Percentiles rank a stretch among this genome's conserved stretches.
These are phyloP conservation scores for Rhagonycha fulva DNA, from an alignment of 2,888 invertebrate species.

Conservation along the genomic window DNA sequence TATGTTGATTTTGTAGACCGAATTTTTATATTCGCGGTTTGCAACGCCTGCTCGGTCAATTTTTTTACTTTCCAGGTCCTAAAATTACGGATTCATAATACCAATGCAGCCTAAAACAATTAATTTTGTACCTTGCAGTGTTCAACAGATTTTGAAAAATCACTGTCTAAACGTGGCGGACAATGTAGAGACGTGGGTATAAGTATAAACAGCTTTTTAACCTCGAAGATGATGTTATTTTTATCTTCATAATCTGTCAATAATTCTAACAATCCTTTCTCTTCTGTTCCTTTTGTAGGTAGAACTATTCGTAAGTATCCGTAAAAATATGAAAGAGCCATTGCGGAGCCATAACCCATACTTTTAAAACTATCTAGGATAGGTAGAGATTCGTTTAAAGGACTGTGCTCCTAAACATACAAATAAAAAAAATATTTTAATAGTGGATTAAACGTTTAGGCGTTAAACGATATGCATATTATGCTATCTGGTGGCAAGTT, in stretches of 20 bases:
- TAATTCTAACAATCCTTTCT: conserved; percentile 49
- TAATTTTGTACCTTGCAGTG: conserved; percentile 40
- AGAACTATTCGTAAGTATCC: conserved; percentile 66
- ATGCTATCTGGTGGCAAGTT: no score
- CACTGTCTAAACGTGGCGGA: conserved; percentile 59
- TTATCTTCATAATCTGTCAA: conserved; percentile 54
- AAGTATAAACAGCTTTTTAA: conserved; percentile 63
- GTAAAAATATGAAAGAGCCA: conserved; percentile 69
- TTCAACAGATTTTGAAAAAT: conserved; percentile 43
- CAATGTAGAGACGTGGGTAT: conserved; percentile 64
- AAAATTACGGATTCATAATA: conserved; percentile 33
- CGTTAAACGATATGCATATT: no score
- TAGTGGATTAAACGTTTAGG: no score
- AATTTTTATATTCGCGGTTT: conserved; percentile 62
- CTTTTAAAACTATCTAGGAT: conserved; percentile 52
- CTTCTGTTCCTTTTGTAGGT: conserved; percentile 53
- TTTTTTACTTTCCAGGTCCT: conserved; percentile 57
- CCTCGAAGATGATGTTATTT: conserved; percentile 58
- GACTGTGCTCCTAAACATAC: conserved; percentile 39
- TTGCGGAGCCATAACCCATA: conserved; percentile 64
- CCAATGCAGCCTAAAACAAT: not conserved
- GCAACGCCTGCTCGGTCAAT: conserved; percentile 64
- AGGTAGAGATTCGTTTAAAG: conserved; percentile 43
- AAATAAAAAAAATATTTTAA: not conserved
- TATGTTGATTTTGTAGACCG: conserved; percentile 62